Conservation (phyloP, 2,113 vertebrate species). For the Cairina moschata region DNA sequence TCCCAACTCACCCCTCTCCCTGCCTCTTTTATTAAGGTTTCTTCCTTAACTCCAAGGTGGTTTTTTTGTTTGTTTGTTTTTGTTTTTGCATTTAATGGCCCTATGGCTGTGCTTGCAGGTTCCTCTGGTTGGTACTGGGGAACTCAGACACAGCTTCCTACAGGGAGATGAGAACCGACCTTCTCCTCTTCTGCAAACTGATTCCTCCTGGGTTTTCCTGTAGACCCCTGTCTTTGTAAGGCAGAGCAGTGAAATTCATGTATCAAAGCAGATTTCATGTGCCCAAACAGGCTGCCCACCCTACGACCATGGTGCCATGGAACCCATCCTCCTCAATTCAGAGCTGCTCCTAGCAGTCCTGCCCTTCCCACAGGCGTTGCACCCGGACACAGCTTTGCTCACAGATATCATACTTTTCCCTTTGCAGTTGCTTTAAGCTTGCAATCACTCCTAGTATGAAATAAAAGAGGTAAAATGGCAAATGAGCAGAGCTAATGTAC, state of each 20-base stretch:
- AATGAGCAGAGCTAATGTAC: not conserved
- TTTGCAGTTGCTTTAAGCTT: not conserved
- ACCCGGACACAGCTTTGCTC: not conserved
- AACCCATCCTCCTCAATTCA: not conserved
- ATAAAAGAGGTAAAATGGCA: not conserved
- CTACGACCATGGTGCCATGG: not conserved
- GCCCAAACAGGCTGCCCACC: not conserved
- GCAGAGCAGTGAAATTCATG: not conserved
- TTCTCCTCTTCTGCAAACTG: not conserved
- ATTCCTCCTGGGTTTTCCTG: not conserved
- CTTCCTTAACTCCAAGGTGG: fast-evolving
- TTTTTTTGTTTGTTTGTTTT: not conserved
- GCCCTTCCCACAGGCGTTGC: not conserved
- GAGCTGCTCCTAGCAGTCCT: not conserved
- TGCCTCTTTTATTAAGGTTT: not conserved
- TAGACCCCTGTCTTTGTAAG: not conserved
- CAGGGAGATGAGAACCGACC: not conserved
- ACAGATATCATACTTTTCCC: not conserved
- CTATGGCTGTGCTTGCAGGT: not conserved
- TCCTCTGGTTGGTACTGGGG: not conserved
- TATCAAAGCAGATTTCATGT: not conserved
- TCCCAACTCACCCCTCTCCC: not conserved
- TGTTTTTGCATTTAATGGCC: not conserved
- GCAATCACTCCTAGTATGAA: fast-evolving
- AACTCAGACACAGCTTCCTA: fast-evolving